These are phyloP conservation scores for Tachypleus tridentatus DNA, from an alignment of 1,140 invertebrate species.

Conservation along the genomic window DNA sequence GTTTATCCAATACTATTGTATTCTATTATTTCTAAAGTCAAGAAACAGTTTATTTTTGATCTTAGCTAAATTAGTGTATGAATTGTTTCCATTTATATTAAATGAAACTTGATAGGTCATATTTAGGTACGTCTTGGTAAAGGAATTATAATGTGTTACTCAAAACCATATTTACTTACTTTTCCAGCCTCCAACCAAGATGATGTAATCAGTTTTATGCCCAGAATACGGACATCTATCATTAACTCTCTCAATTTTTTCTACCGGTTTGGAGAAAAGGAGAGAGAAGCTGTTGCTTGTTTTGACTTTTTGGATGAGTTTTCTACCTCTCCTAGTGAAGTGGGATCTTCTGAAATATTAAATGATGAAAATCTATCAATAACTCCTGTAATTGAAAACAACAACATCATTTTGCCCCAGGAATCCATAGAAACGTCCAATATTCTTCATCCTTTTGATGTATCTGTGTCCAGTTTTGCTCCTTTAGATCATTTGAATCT, in stretches of 20 bases:
- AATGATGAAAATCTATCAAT: neutral
- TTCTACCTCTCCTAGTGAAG: constrained; percentile 30
- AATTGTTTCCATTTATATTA: constrained; percentile 9
- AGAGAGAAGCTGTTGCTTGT: constrained; percentile 56
- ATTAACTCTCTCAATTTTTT: constrained; percentile 58
- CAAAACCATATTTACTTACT: no score
- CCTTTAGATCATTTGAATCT: no score
- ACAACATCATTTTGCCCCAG: no score
- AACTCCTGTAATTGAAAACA: no score
- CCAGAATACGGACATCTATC: constrained; percentile 46
- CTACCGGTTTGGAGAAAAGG: constrained; percentile 60
- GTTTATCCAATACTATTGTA: no score
- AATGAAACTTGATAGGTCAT: no score
- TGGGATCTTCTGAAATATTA: constrained; percentile 27
- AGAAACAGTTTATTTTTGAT: no score
- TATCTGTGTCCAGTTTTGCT: no score
- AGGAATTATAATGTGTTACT: constrained; percentile 1
- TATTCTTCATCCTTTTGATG: no score
- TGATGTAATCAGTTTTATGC: constrained; percentile 41
- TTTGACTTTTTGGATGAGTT: constrained; percentile 65
- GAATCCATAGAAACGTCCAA: no score
- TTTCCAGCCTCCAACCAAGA: constrained; percentile 42
- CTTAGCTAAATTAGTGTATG: neutral
- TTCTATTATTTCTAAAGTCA: no score
- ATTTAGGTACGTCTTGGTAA: no score